Evolutionary conservation across 2,113 vertebrate species (phyloP), one percentile per base, ranked within the genome.

Genomic region (Noturus placidus): DNA sequence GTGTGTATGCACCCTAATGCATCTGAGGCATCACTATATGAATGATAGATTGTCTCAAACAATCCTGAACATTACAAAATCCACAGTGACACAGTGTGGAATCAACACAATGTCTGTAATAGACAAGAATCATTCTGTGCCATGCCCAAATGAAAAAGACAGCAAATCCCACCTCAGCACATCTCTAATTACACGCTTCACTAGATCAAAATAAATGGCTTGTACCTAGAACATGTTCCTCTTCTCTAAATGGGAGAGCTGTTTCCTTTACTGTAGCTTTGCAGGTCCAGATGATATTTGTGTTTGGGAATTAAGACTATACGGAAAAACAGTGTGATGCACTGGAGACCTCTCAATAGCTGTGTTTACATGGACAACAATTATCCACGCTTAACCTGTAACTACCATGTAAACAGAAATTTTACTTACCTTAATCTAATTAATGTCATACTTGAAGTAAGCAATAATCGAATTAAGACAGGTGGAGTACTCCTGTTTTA

Each of bases 121-220:
- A 35, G 52, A 80, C 74, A 80, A 57, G 7, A 22, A 57, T 59
- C 20, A 59, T 56, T 35, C 67, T 57, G 30, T 54, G n/a, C n/a
- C 46, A 52, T 30, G 65, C 15, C 4, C 42, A 20, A 84, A 27
- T 57, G 30, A 54, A 84, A 84, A 84, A 65, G 35, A 65, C 82
- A 84, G 82, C 50, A 70, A 72, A 70, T 52, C 33, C 46, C 67
- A 38, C 67, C 52, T 72, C 35, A 77, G 78, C 54, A 80, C 56
- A 78, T 77, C 25, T 86, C 10, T 77, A 76, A n/a, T 77, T 63
- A 65, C 19, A 50, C 52, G 59, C 61, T 80, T 67, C 57, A 33
- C 22, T 67, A 30, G 27, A 86, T 86, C 27, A 54, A 65, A 86
- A 80, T 54, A 52, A 78, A 56, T 52, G 38, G n/a, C 52, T 57